A percentile compares a stretch with the other conserved stretches of the same genome.
These are phyloP conservation scores for Ursus arctos DNA, from an alignment of 2,113 vertebrate species.

Conservation along the genomic window DNA sequence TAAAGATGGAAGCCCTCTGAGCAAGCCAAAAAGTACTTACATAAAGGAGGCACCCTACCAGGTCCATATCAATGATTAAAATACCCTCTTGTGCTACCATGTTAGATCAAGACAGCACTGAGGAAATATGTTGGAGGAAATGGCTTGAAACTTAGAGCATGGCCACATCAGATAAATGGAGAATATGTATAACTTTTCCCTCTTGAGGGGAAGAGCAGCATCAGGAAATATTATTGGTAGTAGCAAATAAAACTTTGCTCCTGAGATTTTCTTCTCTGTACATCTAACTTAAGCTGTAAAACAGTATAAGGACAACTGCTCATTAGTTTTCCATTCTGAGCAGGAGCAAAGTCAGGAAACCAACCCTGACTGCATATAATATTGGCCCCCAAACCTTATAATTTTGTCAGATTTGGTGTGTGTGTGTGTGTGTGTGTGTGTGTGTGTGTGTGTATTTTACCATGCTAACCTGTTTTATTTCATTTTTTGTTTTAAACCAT, in stretches of 20 bases:
- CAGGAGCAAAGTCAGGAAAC: not conserved
- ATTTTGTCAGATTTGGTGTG: not conserved
- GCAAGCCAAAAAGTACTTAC: slow-evolving; percentile 36
- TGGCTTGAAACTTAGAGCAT: not conserved
- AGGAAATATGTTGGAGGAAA: slow-evolving; percentile 52
- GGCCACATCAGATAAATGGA: slow-evolving; percentile 24
- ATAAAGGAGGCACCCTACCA: not conserved
- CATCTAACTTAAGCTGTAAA: not conserved
- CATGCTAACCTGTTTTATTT: not conserved
- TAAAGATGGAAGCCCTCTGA: slow-evolving; percentile 28
- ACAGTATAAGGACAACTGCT: not conserved
- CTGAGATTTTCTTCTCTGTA: not conserved
- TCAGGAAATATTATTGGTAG: slow-evolving; percentile 18
- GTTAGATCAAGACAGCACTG: not conserved
- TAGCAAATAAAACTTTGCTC: not conserved
- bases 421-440: too few relatives aligned
- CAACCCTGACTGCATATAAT: not conserved
- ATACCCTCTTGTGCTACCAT: slow-evolving; percentile 39
- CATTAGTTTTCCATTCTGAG: not conserved
- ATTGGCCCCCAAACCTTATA: not conserved
- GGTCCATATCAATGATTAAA: slow-evolving; percentile 36
- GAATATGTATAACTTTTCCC: not conserved
- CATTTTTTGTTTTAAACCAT: not conserved
- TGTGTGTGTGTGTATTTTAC: not conserved
- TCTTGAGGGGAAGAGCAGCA: not conserved